Percentiles rank a stretch among this genome's conserved stretches.
These are phyloP conservation scores for Pangasianodon hypophthalmus DNA, from an alignment of 2,113 vertebrate genomes.

Conservation along the genomic window DNA sequence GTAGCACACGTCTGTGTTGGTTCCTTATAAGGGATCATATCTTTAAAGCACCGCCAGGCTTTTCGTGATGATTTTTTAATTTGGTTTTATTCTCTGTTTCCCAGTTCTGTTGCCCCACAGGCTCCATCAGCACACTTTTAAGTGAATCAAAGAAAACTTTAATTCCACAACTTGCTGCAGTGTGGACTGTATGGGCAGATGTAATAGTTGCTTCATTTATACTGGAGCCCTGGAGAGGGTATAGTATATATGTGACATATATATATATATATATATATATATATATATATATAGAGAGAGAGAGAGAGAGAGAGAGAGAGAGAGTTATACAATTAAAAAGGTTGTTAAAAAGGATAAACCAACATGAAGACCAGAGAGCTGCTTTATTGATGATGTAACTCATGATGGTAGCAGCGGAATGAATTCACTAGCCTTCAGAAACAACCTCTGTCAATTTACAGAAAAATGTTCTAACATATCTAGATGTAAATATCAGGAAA, in stretches of 20 bases:
- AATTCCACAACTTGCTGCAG: background rate
- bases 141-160: slow-evolving; percentile 4
- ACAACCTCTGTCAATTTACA: background rate
- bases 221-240: background rate
- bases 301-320: too few relatives aligned
- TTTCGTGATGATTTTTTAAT: background rate
- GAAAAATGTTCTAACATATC: background rate
- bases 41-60: slow-evolving; percentile 7
- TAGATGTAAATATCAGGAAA: too few relatives aligned
- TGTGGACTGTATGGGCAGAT: background rate
- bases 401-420: background rate
- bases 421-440: background rate
- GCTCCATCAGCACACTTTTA: background rate
- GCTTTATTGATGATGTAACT: background rate
- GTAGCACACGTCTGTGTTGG: background rate
- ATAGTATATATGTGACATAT: too few relatives aligned
- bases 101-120: background rate
- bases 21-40: background rate
- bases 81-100: background rate
- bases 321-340: too few relatives aligned
- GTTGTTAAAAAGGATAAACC: background rate
- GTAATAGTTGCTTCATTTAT: background rate
- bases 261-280: too few relatives aligned
- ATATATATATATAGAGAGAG: too few relatives aligned
- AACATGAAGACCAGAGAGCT: background rate